phyloP scores from a whole-genome alignment of 1,140 invertebrate species.

The Eubasilissa regina region DNA sequence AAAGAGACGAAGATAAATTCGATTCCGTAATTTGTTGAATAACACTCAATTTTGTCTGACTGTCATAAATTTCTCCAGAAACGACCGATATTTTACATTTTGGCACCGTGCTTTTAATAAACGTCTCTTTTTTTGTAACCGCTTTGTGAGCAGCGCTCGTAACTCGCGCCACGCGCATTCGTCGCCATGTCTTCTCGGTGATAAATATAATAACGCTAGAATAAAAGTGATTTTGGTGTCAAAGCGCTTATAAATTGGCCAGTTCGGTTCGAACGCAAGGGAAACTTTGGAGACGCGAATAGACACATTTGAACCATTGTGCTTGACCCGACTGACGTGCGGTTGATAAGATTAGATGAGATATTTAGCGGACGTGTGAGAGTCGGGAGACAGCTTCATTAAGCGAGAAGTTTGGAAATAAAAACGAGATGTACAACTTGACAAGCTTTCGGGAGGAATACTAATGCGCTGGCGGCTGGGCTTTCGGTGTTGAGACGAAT shows the following conservation, averaged over 20 bases:
- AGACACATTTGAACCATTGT: not conserved
- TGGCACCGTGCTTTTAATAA: slow-evolving; percentile 20
- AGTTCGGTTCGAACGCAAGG: not conserved
- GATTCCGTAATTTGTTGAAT: slow-evolving; percentile 38
- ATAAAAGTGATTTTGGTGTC: slow-evolving; percentile 18
- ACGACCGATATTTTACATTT: slow-evolving; percentile 39
- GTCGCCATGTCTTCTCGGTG: not conserved
- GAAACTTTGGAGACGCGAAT: not conserved
- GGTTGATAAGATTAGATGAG: slow-evolving; percentile 3
- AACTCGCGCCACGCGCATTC: slow-evolving; percentile 27
- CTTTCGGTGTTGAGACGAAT: not conserved
- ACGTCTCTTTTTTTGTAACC: not conserved
- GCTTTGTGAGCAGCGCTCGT: not conserved
- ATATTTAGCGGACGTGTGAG: slow-evolving; percentile 5
- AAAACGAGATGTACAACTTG: not conserved
- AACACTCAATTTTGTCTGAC: slow-evolving; percentile 17
- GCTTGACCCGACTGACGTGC: not conserved
- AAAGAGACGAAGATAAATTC: slow-evolving; percentile 11
- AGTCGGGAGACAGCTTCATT: slow-evolving; percentile 11
- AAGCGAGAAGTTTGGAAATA: not conserved
- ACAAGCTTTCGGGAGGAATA: not conserved
- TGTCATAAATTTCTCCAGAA: slow-evolving; percentile 38
- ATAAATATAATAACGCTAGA: not conserved
- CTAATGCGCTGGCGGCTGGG: not conserved
- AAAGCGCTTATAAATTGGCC: slow-evolving; percentile 23